Conservation (phyloP, 2,113 vertebrate species). For the Haemorhous mexicanus region DNA sequence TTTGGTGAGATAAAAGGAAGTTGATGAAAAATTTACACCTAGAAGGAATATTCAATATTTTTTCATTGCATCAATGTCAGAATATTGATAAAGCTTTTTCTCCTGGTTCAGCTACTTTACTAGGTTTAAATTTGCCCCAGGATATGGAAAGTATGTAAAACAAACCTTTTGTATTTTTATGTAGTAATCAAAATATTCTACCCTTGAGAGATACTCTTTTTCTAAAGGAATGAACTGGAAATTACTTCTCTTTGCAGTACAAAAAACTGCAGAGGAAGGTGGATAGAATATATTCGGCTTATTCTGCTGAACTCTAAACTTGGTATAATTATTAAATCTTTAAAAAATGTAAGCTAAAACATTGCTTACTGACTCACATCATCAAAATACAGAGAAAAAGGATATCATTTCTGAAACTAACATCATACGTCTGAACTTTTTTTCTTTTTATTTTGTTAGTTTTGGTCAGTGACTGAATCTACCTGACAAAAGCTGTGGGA, state of each 20-base stretch:
- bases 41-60: not conserved
- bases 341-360: not conserved
- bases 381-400: not conserved
- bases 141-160: not conserved
- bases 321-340: not conserved
- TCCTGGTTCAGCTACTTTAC: not conserved
- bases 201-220: not conserved
- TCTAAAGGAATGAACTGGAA: not conserved
- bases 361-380: not conserved
- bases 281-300: not conserved
- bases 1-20: not conserved
- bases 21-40: not conserved
- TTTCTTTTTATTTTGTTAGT: not conserved
- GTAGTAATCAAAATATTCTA: slow-evolving; percentile 7
- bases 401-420: not conserved
- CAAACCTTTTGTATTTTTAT: not conserved
- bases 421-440: not conserved
- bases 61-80: not conserved
- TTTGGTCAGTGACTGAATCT: not conserved
- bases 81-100: not conserved
- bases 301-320: not conserved
- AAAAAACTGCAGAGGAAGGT: not conserved
- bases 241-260: not conserved
- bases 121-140: not conserved
- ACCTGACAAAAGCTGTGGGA: not conserved